A percentile compares a stretch with the other conserved stretches of the same genome.
These are phyloP conservation scores for Sussaba pulchella DNA, from an alignment of 2,888 invertebrate species.

Conservation along the genomic window DNA sequence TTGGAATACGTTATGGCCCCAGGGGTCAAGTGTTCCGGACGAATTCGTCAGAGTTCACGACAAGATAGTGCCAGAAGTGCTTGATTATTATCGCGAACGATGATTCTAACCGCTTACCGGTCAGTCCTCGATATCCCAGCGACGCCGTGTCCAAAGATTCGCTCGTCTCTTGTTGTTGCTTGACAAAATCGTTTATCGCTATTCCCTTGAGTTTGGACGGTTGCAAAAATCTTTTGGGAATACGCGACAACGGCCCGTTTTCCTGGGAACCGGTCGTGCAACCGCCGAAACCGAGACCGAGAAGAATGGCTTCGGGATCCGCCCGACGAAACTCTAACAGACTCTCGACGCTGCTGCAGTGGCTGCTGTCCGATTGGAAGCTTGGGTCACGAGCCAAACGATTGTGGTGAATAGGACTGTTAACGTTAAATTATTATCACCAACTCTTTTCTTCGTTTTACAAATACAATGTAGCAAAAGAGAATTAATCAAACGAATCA, in stretches of 20 bases:
- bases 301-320: conserved; percentile 95
- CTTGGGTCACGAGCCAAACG: conserved; percentile 82
- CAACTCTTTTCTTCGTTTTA: too few relatives aligned
- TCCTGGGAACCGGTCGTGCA: conserved; percentile 88
- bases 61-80: too few relatives aligned
- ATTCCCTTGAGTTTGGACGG: conserved; percentile 93
- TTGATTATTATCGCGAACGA: background rate
- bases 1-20: conserved; percentile 28
- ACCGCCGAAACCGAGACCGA: conserved; percentile 93
- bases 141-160: conserved; percentile 91
- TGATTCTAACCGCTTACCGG: conserved; percentile 84
- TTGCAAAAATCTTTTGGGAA: conserved; percentile 93
- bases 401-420: conserved; percentile 74
- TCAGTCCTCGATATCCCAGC: conserved; percentile 91
- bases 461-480: too few relatives aligned
- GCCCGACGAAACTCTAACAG: conserved; percentile 93
- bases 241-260: conserved; percentile 87
- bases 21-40: conserved; percentile 19
- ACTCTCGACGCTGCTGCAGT: conserved; percentile 92
- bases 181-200: conserved; percentile 90
- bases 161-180: conserved; percentile 90
- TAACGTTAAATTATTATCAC: too few relatives aligned
- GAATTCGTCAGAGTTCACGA: too few relatives aligned
- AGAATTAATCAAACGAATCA: too few relatives aligned
- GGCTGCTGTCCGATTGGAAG: conserved; percentile 85